phyloP scores from a whole-genome alignment of 1,140 invertebrate genomes.

The Ladona fulva region DNA sequence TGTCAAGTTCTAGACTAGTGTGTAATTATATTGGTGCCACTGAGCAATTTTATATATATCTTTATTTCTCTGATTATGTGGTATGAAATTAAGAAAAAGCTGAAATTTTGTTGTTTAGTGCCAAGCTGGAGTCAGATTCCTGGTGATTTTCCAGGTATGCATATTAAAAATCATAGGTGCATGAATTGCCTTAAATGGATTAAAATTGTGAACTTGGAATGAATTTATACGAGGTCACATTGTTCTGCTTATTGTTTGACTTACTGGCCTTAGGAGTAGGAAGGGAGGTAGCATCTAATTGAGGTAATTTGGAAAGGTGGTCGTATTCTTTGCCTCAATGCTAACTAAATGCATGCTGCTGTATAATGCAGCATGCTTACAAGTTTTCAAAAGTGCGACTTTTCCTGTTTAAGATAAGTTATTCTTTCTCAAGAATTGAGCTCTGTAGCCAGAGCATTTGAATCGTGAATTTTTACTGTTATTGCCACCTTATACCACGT shows the following conservation, averaged over 20 bases:
- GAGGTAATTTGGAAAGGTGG: not conserved
- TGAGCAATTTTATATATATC: not conserved
- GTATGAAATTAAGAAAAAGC: not conserved
- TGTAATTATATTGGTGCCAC: not conserved
- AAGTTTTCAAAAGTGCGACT: not conserved
- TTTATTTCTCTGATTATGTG: not conserved
- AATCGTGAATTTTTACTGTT: no score
- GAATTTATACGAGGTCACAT: not conserved
- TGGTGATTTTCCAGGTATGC: not conserved
- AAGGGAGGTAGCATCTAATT: not conserved
- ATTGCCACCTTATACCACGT: no score
- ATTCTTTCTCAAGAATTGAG: no score
- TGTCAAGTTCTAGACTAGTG: not conserved
- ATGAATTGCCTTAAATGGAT: not conserved
- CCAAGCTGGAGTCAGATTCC: not conserved
- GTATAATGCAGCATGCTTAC: not conserved
- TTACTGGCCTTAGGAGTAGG: constrained; percentile 3
- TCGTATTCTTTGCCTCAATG: not conserved
- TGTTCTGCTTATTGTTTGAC: not conserved
- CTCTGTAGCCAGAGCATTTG: no score
- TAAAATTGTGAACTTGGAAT: constrained; percentile 3
- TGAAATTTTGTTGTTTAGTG: not conserved
- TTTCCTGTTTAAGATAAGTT: no score
- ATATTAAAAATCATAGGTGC: not conserved
- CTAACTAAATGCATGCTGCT: not conserved